phyloP scores from a whole-genome alignment of 2,888 invertebrate genomes.

The Chorisops tibialis region DNA sequence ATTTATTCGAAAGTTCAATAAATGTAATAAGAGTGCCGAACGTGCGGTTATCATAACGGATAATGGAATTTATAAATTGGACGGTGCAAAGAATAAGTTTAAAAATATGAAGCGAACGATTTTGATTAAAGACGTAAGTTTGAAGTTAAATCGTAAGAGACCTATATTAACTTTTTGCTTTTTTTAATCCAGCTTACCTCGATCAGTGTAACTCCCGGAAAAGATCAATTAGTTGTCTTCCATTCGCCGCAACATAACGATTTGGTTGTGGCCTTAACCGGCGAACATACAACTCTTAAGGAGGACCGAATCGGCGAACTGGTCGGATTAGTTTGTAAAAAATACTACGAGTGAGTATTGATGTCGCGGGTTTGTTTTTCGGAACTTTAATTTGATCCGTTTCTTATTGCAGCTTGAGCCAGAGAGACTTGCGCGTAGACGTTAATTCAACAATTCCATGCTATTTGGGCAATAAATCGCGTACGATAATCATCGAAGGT shows the following conservation, averaged over 20 bases:
- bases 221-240: constrained; percentile 82
- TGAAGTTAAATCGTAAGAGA: not conserved
- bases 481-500: constrained; percentile 48
- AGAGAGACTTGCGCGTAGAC: constrained; percentile 67
- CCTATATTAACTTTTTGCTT: not conserved
- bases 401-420: constrained; percentile 59
- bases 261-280: constrained; percentile 74
- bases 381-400: constrained; percentile 23
- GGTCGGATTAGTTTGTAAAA: constrained; percentile 74
- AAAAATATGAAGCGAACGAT: constrained; percentile 84
- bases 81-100: constrained; percentile 70
- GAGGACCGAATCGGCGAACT: constrained; percentile 85
- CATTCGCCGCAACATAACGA: constrained; percentile 87
- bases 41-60: constrained; percentile 87
- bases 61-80: constrained; percentile 79
- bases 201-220: constrained; percentile 79
- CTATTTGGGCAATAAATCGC: constrained; percentile 79
- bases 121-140: constrained; percentile 66
- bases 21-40: constrained; percentile 75
- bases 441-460: constrained; percentile 74
- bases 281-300: constrained; percentile 45
- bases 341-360: constrained; percentile 69
- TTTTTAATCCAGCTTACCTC: constrained; percentile 65
- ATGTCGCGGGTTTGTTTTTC: no score
- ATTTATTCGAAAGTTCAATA: constrained; percentile 50